Percentiles rank a stretch among this genome's conserved stretches.
phyloP scores from a whole-genome alignment of 2,888 invertebrate species.

The Apamea monoglypha region DNA sequence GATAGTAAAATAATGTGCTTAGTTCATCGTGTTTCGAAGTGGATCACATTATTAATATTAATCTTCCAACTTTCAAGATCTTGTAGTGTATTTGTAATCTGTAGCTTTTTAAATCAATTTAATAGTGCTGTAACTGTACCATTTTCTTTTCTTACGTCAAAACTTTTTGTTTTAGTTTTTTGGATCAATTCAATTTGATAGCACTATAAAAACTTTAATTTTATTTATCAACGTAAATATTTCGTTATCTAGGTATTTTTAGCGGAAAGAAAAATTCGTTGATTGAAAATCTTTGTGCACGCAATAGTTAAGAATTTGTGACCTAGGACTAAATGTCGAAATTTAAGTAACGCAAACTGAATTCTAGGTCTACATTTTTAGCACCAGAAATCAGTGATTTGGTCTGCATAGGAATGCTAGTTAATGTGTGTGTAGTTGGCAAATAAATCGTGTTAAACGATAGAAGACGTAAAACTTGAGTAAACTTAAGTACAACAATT shows the following conservation, averaged over 20 bases:
- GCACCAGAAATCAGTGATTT: slow-evolving; percentile 35
- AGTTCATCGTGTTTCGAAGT: not conserved
- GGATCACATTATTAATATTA: not conserved
- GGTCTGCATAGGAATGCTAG: slow-evolving; percentile 57
- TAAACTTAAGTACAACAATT: slow-evolving; percentile 26
- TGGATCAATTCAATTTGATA: not conserved
- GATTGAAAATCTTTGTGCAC: not conserved
- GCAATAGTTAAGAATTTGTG: slow-evolving; percentile 14
- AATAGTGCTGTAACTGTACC: not conserved
- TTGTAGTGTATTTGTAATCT: not conserved
- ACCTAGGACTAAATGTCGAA: slow-evolving; percentile 25
- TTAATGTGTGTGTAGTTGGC: slow-evolving; percentile 37
- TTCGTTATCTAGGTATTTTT: not conserved
- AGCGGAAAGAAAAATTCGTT: not conserved
- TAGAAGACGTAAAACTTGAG: slow-evolving; percentile 5
- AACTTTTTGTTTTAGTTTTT: not conserved
- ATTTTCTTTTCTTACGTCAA: not conserved
- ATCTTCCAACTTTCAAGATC: not conserved
- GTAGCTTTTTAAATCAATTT: not conserved
- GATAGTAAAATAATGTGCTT: not conserved
- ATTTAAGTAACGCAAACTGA: slow-evolving; percentile 27
- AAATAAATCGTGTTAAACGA: slow-evolving; percentile 52
- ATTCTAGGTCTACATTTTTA: slow-evolving; percentile 39
- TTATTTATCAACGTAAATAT: not conserved
- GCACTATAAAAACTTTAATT: not conserved